Conservation (phyloP, 2,797 vertebrate genomes). For the Syngnathus acus region DNA sequence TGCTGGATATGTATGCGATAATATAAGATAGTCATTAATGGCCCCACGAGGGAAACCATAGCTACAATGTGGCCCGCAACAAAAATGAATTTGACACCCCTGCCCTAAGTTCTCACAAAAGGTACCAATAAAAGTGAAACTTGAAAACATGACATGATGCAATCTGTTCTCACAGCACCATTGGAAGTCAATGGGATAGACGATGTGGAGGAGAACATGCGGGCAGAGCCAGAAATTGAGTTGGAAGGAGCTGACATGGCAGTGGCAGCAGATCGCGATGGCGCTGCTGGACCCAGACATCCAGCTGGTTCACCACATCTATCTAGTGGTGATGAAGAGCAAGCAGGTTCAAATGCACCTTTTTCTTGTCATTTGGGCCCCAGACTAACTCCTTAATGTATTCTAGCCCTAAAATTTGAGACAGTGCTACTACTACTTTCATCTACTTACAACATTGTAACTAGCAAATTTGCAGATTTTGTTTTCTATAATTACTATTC, state of each 20-base stretch:
- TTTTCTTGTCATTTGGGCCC: neutral
- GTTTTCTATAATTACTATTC: too few species aligned
- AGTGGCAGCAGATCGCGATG: slow-evolving; percentile 44
- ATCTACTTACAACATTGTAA: too few species aligned
- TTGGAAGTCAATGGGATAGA: slow-evolving; percentile 83
- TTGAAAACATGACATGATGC: neutral
- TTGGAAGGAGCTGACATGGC: slow-evolving; percentile 42
- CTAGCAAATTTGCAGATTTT: too few species aligned
- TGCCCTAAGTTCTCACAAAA: neutral
- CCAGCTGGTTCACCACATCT: slow-evolving; percentile 57
- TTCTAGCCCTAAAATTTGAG: too few species aligned
- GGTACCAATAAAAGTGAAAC: neutral
- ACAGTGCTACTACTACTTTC: too few species aligned
- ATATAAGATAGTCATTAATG: too few species aligned
- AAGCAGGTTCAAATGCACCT: slow-evolving; percentile 77
- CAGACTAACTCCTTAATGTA: too few species aligned
- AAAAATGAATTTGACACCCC: too few species aligned
- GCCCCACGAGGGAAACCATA: too few species aligned
- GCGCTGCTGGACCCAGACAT: slow-evolving; percentile 60
- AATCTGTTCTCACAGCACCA: slow-evolving; percentile 29
- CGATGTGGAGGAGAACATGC: slow-evolving; percentile 74
- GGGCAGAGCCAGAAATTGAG: slow-evolving; percentile 61
- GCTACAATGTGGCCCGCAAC: too few species aligned
- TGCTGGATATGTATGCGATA: too few species aligned
- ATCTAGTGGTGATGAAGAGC: slow-evolving; percentile 90